Base-by-base conservation (phyloP, 2,113 vertebrate genomes). In the Picathartes gymnocephalus region DNA sequence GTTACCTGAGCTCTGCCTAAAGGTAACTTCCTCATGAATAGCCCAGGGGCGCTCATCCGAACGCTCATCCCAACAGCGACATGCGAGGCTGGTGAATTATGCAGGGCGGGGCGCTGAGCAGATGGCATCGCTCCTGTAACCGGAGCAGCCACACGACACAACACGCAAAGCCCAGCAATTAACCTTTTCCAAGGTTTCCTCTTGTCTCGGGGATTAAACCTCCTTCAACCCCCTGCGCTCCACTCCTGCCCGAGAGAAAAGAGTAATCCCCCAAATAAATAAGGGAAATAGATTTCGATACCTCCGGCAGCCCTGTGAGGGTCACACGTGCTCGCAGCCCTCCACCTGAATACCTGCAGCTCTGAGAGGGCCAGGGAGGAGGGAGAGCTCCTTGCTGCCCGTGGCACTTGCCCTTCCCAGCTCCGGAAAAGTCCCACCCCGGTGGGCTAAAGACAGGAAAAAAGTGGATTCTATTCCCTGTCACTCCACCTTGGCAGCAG, bases 21-120 rank as follows among this genome's bases (percentile, higher is more conserved):
- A 96, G 96, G 96, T 92, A 95, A 96, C 97, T 95, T 97, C 96
- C 95, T 92, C 96, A 86, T 97, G 97, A 97, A 97, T 96, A 97
- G 96, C 94, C 85, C 86, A 69, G 30, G 66, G 64, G 85, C 23
- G 44, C 88, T 90, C 65, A 48, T 16, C 48, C 51, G 44, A 86
- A 35, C 88, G 70, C 82, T 66, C 81, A 50, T 31, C 83, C 71
- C 71, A 22, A 10, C 21, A 22, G 83, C 53, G 27, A 30, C 90
- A 13, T 16, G 93, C 25, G 51, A 58, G 61, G 81, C 95, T 96
- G 90, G 92, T 98, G 97, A 98, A 98, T 97, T 97, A 98, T 98
- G 97, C 96, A 98, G 89, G 65, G 72, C 66, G 65, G 50, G 25
- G 58, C 2, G 88, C 86, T 3, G 82, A 97, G 93, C 97, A 98